phyloP scores from a whole-genome alignment of 1,140 invertebrate genomes.

The Agrypnia vestita region DNA sequence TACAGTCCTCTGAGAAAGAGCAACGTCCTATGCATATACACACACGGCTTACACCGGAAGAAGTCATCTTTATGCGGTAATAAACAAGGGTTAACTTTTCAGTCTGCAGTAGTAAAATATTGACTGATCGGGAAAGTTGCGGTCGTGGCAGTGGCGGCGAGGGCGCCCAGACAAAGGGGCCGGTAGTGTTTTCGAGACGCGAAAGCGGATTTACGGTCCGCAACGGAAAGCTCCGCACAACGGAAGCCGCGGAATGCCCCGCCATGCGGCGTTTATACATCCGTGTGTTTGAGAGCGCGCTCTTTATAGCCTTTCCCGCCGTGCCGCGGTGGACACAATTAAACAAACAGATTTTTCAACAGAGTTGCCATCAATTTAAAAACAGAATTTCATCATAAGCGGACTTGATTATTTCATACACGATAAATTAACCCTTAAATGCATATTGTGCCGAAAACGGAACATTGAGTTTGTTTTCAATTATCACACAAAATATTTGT shows the following conservation, averaged over 20 bases:
- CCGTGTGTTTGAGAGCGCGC: conserved; percentile 13
- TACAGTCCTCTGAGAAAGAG: too few species aligned
- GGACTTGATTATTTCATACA: neutral
- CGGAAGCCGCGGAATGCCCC: neutral
- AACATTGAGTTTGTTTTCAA: too few species aligned
- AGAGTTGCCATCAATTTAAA: too few species aligned
- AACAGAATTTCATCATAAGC: neutral
- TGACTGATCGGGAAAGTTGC: conserved; percentile 11
- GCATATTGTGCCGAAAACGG: too few species aligned
- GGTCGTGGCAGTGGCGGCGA: neutral
- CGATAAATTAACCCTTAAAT: too few species aligned
- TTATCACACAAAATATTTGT: too few species aligned
- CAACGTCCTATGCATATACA: too few species aligned
- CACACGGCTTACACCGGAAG: neutral
- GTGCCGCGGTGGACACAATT: neutral
- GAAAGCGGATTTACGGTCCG: conserved; percentile 33
- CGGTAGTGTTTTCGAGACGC: conserved; percentile 21
- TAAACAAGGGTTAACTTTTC: neutral
- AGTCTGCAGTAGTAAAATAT: neutral
- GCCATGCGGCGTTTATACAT: conserved; percentile 36
- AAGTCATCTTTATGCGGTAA: neutral
- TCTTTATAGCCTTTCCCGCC: conserved; percentile 24
- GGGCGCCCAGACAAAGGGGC: neutral
- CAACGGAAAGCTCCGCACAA: conserved; percentile 12
- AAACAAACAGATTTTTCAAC: too few species aligned